Percentiles rank a stretch among this genome's conserved stretches.
Evolutionary conservation across 35 echinoderm and acorn worm species (phyloP).

Genomic region (Lytechinus variegatus): DNA sequence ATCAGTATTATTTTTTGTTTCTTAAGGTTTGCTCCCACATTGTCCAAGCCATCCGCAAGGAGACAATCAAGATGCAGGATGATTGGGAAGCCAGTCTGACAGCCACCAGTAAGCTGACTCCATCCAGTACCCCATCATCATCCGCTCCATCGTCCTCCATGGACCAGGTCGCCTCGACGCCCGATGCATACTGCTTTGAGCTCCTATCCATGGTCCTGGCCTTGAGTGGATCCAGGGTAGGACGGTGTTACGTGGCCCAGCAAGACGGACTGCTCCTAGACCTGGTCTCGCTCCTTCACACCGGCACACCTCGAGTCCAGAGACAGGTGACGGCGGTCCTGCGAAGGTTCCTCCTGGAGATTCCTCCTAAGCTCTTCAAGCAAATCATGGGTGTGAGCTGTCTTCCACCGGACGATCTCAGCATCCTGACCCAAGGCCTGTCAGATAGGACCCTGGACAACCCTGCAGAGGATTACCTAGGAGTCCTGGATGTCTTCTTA

Average conservation of each 20-base stretch:
- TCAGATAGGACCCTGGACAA: conserved; percentile 5
- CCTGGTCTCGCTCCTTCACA: conserved; percentile 87
- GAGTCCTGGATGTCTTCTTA: conserved; percentile 89
- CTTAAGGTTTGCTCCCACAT: conserved; percentile 92
- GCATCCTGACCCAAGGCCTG: conserved; percentile 63
- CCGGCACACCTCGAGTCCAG: conserved; percentile 91
- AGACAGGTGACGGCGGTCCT: conserved; percentile 96
- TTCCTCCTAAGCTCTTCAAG: conserved; percentile 85
- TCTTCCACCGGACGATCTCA: conserved; percentile 79
- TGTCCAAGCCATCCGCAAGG: conserved; percentile 96
- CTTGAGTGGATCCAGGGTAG: conserved; percentile 90
- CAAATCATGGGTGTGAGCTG: conserved; percentile 61
- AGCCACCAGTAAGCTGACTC: conserved; percentile 42
- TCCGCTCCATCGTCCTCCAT: conserved; percentile 30
- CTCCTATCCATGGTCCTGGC: conserved; percentile 98
- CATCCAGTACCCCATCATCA: conserved; percentile 48
- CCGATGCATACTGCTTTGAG: conserved; percentile 99
- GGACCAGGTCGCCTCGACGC: conserved; percentile 28
- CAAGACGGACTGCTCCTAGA: conserved; percentile 84
- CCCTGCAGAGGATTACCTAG: conserved; percentile 62
- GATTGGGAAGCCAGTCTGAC: conserved; percentile 84
- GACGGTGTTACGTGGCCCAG: conserved; percentile 90
- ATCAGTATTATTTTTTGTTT: not conserved
- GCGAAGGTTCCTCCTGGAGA: conserved; percentile 84
- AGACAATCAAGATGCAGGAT: conserved; percentile 87